Percentiles rank a stretch among this genome's conserved stretches.
Conservation (phyloP, 1,140 invertebrate genomes). For the Augochlora pura region DNA sequence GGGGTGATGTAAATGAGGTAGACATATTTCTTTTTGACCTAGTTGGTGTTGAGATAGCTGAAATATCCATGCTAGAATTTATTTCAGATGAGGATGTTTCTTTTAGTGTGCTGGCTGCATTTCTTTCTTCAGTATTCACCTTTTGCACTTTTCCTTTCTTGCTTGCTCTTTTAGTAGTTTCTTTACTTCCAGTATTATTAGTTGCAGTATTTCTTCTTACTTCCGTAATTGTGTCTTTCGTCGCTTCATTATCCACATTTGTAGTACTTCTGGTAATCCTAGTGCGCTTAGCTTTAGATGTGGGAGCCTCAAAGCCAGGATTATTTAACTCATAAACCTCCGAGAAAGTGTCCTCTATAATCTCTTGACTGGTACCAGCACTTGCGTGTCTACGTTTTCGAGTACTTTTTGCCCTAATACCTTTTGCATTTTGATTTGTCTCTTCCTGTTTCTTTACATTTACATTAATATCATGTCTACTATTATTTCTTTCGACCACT, state of each 20-base stretch:
- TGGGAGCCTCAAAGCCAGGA: neutral
- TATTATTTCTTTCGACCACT: neutral
- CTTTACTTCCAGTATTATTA: neutral
- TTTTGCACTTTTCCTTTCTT: neutral
- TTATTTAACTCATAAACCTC: conserved; percentile 7
- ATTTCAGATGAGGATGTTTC: neutral
- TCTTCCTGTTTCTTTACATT: conserved; percentile 5
- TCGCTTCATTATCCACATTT: neutral
- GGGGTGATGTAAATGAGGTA: neutral
- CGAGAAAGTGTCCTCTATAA: conserved; percentile 3
- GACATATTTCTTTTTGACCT: conserved; percentile 28
- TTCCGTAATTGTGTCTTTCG: neutral
- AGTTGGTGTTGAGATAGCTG: neutral
- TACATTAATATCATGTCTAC: neutral
- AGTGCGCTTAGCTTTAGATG: conserved; percentile 6
- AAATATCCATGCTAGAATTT: conserved; percentile 16
- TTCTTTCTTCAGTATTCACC: neutral
- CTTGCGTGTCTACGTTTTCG: neutral
- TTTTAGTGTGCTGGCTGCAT: neutral
- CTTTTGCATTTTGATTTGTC: neutral
- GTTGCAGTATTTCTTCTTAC: neutral
- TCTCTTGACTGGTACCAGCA: neutral
- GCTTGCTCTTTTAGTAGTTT: neutral
- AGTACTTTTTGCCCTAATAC: neutral
- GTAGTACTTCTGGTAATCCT: conserved; percentile 9